Conservation (phyloP, 2,797 vertebrate genomes). For the Rhinella marina region DNA sequence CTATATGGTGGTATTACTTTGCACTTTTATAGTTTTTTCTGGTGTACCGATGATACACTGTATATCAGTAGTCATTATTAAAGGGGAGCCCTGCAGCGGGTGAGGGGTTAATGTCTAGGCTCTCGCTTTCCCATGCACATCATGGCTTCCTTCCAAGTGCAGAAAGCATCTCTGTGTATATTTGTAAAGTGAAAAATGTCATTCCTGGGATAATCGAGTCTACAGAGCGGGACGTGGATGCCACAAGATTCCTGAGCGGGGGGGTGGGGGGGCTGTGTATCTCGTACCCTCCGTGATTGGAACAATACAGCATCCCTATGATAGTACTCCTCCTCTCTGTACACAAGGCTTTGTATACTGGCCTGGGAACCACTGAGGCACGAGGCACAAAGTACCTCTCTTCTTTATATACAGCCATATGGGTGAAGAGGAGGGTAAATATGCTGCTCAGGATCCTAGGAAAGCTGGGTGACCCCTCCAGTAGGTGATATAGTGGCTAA, state of each 20-base stretch:
- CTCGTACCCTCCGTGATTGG: neutral
- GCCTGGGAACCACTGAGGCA: neutral
- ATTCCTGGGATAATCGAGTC: conserved; percentile 35
- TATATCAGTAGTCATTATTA: neutral
- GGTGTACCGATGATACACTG: neutral
- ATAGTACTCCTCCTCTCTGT: neutral
- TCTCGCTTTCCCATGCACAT: conserved; percentile 7
- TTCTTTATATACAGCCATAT: neutral
- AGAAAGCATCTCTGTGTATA: neutral
- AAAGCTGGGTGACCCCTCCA: too few species aligned
- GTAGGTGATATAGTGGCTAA: neutral
- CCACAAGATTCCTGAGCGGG: neutral
- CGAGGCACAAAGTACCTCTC: too few species aligned
- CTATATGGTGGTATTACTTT: neutral
- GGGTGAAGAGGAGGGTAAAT: too few species aligned
- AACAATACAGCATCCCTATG: too few species aligned
- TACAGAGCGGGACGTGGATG: neutral
- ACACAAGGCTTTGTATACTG: neutral
- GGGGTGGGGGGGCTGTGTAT: neutral
- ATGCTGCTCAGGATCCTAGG: too few species aligned
- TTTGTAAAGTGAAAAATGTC: conserved; percentile 19
- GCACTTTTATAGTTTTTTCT: neutral
- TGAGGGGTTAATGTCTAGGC: neutral
- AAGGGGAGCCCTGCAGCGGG: neutral
- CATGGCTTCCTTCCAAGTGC: conserved; percentile 11